These are phyloP conservation scores for Oncorhynchus tshawytscha DNA, from an alignment of 2,113 vertebrate species.

Conservation along the genomic window DNA sequence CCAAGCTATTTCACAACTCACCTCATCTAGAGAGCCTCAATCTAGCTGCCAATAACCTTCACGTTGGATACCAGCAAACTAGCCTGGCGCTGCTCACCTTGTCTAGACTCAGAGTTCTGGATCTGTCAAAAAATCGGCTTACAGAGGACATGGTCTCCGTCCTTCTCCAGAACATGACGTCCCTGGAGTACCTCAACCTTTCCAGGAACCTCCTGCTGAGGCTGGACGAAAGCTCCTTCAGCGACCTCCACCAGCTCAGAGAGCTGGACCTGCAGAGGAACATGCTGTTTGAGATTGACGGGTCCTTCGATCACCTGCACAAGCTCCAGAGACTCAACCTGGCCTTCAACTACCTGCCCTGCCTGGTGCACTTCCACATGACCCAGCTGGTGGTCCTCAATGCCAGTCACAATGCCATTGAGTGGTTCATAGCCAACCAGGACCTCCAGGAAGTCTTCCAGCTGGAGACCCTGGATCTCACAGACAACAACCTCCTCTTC, in stretches of 20 bases:
- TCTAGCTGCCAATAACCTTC: constrained; percentile 82
- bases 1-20: constrained; percentile 67
- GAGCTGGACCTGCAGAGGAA: constrained; percentile 89
- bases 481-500: constrained; percentile 88
- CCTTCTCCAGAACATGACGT: constrained; percentile 81
- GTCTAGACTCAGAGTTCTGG: constrained; percentile 69
- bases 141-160: constrained; percentile 76
- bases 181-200: constrained; percentile 83
- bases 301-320: constrained; percentile 77
- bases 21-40: constrained; percentile 72
- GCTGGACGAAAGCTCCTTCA: constrained; percentile 79
- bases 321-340: constrained; percentile 83
- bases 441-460: constrained; percentile 74
- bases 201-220: constrained; percentile 84
- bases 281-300: constrained; percentile 89
- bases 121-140: constrained; percentile 86
- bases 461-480: constrained; percentile 87
- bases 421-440: constrained; percentile 87
- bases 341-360: constrained; percentile 89
- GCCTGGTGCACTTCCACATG: constrained; percentile 83
- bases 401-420: constrained; percentile 83
- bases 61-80: constrained; percentile 67
- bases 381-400: constrained; percentile 83
- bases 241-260: constrained; percentile 74
- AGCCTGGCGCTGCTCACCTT: constrained; percentile 75